phyloP scores from a whole-genome alignment of 2,113 vertebrate species.

The Centrocercus urophasianus region DNA sequence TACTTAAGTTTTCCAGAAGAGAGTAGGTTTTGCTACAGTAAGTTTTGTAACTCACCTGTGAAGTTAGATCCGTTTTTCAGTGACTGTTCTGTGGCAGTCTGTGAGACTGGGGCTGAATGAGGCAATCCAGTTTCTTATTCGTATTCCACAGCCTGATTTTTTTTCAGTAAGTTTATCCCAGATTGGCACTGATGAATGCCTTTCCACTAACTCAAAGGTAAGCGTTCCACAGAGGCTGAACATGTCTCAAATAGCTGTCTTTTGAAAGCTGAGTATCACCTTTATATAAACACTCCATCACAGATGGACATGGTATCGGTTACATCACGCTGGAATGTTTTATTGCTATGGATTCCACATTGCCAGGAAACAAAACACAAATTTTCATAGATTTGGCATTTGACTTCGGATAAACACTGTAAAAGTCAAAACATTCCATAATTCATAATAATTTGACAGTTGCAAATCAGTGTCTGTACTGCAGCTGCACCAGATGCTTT shows the following conservation, averaged over 20 bases:
- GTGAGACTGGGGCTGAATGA: background rate
- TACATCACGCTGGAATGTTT: constrained; percentile 71
- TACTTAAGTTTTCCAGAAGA: background rate
- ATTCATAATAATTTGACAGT: constrained; percentile 64
- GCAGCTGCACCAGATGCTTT: constrained; percentile 71
- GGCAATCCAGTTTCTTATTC: background rate
- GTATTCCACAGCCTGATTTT: background rate
- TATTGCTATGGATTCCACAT: constrained; percentile 57
- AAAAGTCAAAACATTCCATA: constrained; percentile 71
- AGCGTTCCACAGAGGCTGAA: background rate
- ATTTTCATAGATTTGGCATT: constrained; percentile 66
- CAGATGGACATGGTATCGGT: constrained; percentile 56
- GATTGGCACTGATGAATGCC: background rate
- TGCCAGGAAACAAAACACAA: constrained; percentile 69
- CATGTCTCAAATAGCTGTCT: constrained; percentile 1
- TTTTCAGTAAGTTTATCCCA: background rate
- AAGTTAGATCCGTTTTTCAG: background rate
- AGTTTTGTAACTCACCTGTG: background rate
- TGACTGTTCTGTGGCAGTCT: background rate
- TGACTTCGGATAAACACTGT: constrained; percentile 67
- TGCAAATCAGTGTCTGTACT: constrained; percentile 53
- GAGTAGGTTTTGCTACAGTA: background rate
- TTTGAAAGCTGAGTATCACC: constrained; percentile 51
- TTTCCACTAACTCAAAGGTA: background rate
- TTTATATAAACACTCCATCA: constrained; percentile 25